These are phyloP conservation scores for Hermetia illucens DNA, from an alignment of 1,140 invertebrate genomes.

Conservation along the genomic window DNA sequence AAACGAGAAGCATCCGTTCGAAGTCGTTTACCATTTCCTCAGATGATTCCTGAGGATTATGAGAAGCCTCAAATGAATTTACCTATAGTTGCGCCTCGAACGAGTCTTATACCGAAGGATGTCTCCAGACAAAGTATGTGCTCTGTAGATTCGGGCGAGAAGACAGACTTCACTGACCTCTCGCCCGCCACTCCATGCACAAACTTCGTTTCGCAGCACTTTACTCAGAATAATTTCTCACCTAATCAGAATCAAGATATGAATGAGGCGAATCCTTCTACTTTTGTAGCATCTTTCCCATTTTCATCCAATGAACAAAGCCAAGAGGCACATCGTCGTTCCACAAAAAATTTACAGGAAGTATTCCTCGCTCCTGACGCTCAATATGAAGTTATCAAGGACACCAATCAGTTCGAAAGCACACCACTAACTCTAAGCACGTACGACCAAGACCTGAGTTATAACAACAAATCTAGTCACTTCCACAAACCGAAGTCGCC, in stretches of 20 bases:
- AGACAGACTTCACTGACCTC: constrained; percentile 29
- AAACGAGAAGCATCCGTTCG: constrained; percentile 40
- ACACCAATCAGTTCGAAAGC: constrained; percentile 5
- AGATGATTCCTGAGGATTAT: constrained; percentile 26
- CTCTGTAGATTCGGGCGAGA: constrained; percentile 27
- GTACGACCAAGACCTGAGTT: constrained; percentile 6
- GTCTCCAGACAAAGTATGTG: constrained; percentile 37
- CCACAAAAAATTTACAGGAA: constrained; percentile 27
- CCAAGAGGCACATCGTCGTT: constrained; percentile 26
- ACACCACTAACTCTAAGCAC: constrained; percentile 7
- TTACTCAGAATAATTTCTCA: neutral
- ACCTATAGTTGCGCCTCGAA: constrained; percentile 15
- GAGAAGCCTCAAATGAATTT: constrained; percentile 13
- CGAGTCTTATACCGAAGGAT: constrained; percentile 33
- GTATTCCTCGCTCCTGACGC: constrained; percentile 42
- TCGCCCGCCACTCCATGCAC: constrained; percentile 27
- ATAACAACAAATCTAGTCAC: constrained; percentile 10
- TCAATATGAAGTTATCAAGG: constrained; percentile 42
- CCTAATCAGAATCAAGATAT: constrained; percentile 7
- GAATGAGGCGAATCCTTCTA: no score
- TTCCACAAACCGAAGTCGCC: constrained; percentile 12
- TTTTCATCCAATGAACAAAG: constrained; percentile 26
- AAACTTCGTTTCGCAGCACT: neutral
- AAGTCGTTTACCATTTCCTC: constrained; percentile 40
- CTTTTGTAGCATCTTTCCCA: constrained; percentile 24